Evolutionary conservation across 1,140 invertebrate species (phyloP), one percentile per base, ranked within the genome.

Genomic region (Gryllus bimaculatus): DNA sequence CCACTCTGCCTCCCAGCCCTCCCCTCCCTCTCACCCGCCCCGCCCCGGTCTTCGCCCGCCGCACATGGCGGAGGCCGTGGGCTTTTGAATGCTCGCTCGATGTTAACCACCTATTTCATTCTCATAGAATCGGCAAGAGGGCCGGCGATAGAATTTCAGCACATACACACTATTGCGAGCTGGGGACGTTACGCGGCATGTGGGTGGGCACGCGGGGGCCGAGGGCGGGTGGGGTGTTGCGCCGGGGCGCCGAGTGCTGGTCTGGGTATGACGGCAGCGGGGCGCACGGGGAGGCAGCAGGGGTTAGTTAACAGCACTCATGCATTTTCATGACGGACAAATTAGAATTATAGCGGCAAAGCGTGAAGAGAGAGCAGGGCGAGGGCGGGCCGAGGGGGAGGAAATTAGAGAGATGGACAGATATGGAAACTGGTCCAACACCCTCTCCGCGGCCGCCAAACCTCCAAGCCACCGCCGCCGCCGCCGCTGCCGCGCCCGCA

Each of bases 311-410:
- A 77, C 76, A 77, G 15, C 1, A 20, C 76, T 77, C 76, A 77
- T 77, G 76, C 76, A 77, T 77, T 77, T 77, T 77, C 76, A 77
- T 77, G 76, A 77, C 21, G 76, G 47, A 77, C 76, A 77, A 77
- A 77, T 77, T 49, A 77, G 76, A 54, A 48, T 49, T 77, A 77
- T 49, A 77, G 76, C 76, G 18, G 47, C 76, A 66, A 66, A 66
- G 54, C 54, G 54, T 66, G 54, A 66, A 66, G 54, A 66, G 54
- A 10, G 10, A 18, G 54, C 54, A 18, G 54, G 10, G 54, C 0
- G 54, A 10, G 54, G 54, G 54, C 54, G 54, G 10, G 10, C 10
- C 18, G 54, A 10, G 18, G 54, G 54, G 18, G 54, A 18, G 54
- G 54, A 66, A 66, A 66, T 66, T 66, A 66, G 54, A 66, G 54